phyloP scores from a whole-genome alignment of 35 echinoderm and acorn worm species.

The Heliocidaris tuberculata region DNA sequence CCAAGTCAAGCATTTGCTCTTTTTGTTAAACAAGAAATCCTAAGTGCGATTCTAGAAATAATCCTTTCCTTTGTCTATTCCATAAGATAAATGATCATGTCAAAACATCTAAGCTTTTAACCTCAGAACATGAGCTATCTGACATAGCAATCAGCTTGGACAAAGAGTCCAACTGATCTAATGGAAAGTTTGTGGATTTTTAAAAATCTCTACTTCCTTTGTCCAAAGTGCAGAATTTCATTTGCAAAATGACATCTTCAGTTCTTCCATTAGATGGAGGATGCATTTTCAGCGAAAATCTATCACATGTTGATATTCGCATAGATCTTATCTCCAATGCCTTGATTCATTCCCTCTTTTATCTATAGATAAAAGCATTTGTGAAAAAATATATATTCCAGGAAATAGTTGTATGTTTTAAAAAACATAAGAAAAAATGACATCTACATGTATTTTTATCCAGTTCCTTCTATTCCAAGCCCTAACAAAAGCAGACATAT shows the following conservation, averaged over 20 bases:
- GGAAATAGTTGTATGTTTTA: not conserved
- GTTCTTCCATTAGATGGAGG: not conserved
- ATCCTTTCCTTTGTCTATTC: not conserved
- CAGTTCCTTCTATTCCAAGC: too few relatives aligned
- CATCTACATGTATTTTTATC: too few relatives aligned
- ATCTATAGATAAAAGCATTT: not conserved
- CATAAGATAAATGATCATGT: not conserved
- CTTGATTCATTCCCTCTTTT: not conserved
- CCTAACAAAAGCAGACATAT: too few relatives aligned
- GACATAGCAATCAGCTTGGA: not conserved
- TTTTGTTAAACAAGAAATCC: not conserved
- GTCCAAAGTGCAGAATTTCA: not conserved
- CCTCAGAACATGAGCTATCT: not conserved
- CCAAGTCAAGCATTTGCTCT: not conserved
- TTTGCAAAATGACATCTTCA: not conserved
- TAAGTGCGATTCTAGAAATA: not conserved
- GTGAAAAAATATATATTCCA: not conserved
- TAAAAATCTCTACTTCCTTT: conserved; percentile 10
- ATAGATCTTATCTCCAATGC: not conserved
- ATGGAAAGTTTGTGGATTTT: not conserved
- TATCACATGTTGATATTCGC: not conserved
- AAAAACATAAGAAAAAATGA: not conserved
- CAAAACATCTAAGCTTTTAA: not conserved
- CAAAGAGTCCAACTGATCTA: not conserved
- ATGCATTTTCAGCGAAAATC: not conserved